Evolutionary conservation across 2,888 invertebrate genomes (phyloP).

Genomic region (Steromphala cineraria): DNA sequence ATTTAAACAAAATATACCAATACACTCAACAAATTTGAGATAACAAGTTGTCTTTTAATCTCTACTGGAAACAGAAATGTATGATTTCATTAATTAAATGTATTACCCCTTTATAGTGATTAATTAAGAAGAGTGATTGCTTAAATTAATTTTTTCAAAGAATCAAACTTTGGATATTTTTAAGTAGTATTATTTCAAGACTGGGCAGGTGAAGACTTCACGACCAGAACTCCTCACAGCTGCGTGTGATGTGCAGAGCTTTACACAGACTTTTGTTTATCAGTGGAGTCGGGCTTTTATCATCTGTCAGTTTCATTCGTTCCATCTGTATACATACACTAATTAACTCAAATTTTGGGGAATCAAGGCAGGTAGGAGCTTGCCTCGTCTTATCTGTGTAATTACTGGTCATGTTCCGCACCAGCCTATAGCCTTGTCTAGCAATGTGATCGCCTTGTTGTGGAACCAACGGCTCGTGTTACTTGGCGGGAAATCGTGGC

Average conservation of each 20-base stretch:
- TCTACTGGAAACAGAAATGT: too few species aligned
- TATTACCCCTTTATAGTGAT: too few species aligned
- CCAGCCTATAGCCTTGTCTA: neutral
- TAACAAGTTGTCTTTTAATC: too few species aligned
- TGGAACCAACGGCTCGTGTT: neutral
- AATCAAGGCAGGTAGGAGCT: neutral
- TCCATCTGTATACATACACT: slow-evolving; percentile 5
- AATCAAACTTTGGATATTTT: too few species aligned
- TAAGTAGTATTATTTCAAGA: too few species aligned
- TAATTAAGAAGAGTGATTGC: too few species aligned
- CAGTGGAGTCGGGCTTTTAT: neutral
- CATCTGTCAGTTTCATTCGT: neutral
- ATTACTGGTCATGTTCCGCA: neutral
- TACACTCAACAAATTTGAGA: too few species aligned
- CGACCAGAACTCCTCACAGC: neutral
- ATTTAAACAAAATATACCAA: too few species aligned
- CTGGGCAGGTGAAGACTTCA: neutral
- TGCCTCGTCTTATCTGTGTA: neutral
- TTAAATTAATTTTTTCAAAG: too few species aligned
- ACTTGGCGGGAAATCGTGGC: neutral
- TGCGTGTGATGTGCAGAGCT: neutral
- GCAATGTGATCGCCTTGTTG: neutral
- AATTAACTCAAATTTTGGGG: slow-evolving; percentile 15
- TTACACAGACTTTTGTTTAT: slow-evolving; percentile 6
- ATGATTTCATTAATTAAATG: too few species aligned